These are phyloP conservation scores for Junonia oenone DNA, from an alignment of 2,888 invertebrate genomes.

Conservation along the genomic window DNA sequence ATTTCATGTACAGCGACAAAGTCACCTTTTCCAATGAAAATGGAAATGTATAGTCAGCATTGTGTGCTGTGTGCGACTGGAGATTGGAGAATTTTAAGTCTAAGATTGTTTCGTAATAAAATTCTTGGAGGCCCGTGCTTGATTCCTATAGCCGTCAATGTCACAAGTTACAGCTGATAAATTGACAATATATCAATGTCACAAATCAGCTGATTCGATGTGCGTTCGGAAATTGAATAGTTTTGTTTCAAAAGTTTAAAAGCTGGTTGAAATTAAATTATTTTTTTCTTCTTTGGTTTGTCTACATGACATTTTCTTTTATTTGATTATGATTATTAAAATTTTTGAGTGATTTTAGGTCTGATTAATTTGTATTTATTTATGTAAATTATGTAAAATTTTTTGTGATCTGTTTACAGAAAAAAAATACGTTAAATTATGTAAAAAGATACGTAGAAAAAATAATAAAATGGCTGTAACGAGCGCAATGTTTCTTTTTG, in stretches of 20 bases:
- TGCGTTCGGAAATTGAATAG: background rate
- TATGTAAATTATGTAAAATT: background rate
- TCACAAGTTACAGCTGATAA: slow-evolving; percentile 35
- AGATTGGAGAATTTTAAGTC: slow-evolving; percentile 18
- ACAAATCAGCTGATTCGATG: background rate
- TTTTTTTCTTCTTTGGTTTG: background rate
- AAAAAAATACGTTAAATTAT: slow-evolving; percentile 1
- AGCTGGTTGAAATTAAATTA: background rate
- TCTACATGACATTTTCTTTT: background rate
- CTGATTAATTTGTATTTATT: background rate
- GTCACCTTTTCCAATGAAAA: slow-evolving; percentile 16
- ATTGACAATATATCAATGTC: background rate
- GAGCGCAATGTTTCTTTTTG: slow-evolving; percentile 67
- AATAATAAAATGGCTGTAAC: slow-evolving; percentile 55
- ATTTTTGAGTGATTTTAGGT: too few species aligned
- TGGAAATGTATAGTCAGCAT: slow-evolving; percentile 13
- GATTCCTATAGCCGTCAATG: background rate
- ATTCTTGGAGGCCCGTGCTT: slow-evolving; percentile 29
- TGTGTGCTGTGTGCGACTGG: slow-evolving; percentile 14
- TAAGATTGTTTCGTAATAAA: slow-evolving; percentile 54
- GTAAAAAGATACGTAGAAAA: slow-evolving; percentile 22
- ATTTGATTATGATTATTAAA: too few species aligned
- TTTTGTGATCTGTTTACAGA: background rate
- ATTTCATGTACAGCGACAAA: slow-evolving; percentile 11
- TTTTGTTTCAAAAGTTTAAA: background rate